Evolutionary conservation across 2,888 invertebrate species (phyloP).

Genomic region (Tetragonisca angustula): DNA sequence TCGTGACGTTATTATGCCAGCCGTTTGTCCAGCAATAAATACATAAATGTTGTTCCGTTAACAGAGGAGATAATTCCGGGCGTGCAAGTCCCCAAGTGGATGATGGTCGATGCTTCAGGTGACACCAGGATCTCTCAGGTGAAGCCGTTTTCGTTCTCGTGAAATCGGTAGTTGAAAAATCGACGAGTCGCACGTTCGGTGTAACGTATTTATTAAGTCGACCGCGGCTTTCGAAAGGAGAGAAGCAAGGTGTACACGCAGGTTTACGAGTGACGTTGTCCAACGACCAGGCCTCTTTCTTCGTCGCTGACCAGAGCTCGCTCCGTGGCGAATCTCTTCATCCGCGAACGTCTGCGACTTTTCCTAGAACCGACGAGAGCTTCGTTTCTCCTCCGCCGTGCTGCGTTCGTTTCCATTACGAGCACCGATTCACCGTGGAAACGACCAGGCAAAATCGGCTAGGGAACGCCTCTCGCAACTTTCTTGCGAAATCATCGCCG

Average conservation of each 20-base stretch:
- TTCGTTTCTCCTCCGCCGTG: neutral
- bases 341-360: conserved; percentile 55
- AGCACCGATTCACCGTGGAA: neutral
- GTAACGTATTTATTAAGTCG: conserved; percentile 62
- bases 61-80: conserved; percentile 73
- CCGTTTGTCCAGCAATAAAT: conserved; percentile 78
- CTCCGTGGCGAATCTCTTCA: conserved; percentile 70
- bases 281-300: conserved; percentile 3
- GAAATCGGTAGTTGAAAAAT: conserved; percentile 18
- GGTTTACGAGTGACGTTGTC: conserved; percentile 4
- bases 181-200: conserved; percentile 54
- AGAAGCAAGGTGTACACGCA: neutral
- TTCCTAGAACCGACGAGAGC: conserved; percentile 17
- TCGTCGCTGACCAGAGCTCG: conserved; percentile 26
- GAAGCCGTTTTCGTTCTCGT: conserved; percentile 50
- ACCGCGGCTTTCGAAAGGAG: neutral
- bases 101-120: conserved; percentile 52
- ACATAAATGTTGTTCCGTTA: conserved; percentile 77
- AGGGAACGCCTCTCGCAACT: neutral
- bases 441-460: neutral
- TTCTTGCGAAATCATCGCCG: conserved; percentile 1
- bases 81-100: conserved; percentile 68
- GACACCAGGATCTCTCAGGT: conserved; percentile 41
- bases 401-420: neutral
- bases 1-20: conserved; percentile 70